Base-by-base conservation (phyloP, 2,888 invertebrate species). In the Andrena chrysosceles region DNA sequence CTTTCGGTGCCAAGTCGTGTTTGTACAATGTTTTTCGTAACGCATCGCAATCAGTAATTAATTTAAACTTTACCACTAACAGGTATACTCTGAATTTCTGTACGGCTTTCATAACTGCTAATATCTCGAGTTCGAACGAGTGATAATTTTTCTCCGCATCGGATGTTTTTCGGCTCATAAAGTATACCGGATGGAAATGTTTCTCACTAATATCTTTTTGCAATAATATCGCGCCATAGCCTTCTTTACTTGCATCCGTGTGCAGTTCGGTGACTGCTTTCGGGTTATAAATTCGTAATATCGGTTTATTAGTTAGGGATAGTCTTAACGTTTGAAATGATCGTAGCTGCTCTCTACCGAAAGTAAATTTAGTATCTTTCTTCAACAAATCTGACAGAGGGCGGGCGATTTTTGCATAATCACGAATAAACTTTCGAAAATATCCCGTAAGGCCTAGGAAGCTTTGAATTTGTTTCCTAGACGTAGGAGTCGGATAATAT, bases 71-170 rank as follows among this genome's bases (percentile, higher is more conserved):
- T 2, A 89, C 85, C 13, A 85, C 87, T 7, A 90, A 74, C 16
- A 91, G 60, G 60, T 89, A 83, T 10, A 81, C 35, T 35, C 88
- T 60, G 48, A 90, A 85, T 66, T 89, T 82, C 29, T 90, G 86
- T 0, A 90, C 60, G 0, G 85, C 79, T 80, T 89, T 90, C 3
- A 91, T 84, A 13, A 91, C 83, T 2, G 91, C 91, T 52, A 91
- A 54, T 0, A 89, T 77, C 54, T 89, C 87, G 0, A 89, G 49
- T 60, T 89, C 88, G n/a, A 86, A 87, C 3, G 89, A 90, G 13
- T 86, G 87, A 69, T 89, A 90, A 31, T 80, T 86, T 8, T 77
- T 77, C 71, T 91, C 90, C 1, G 78, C 76, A 5, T 83, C 79
- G 1, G 87, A 86, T 0, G 87, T 89, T 64, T 90, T 90, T 59